These are phyloP conservation scores for Zootermopsis nevadensis DNA, from an alignment of 2,888 invertebrate species.

Conservation along the genomic window DNA sequence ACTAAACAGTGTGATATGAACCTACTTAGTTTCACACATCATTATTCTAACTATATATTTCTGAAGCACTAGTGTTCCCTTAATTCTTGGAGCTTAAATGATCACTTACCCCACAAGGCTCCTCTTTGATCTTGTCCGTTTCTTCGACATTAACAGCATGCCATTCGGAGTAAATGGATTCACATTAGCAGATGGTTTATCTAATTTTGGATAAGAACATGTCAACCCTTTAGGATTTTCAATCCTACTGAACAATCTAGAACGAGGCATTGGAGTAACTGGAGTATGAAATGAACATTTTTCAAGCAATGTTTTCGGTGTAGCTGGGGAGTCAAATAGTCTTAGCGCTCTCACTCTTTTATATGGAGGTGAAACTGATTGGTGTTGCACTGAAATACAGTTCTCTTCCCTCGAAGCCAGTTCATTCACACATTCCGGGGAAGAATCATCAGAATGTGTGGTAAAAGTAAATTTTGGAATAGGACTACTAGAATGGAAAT, in stretches of 20 bases:
- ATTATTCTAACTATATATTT: too few species aligned
- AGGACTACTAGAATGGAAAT: conserved; percentile 34
- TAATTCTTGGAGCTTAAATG: neutral
- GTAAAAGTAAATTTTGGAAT: conserved; percentile 43
- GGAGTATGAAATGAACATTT: conserved; percentile 65
- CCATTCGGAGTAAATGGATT: conserved; percentile 84
- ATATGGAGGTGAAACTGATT: conserved; percentile 66
- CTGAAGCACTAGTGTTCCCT: neutral
- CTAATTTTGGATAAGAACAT: conserved; percentile 55
- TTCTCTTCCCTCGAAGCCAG: neutral
- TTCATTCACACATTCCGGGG: conserved; percentile 5
- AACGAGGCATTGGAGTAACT: conserved; percentile 38
- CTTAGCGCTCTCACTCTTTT: conserved; percentile 71
- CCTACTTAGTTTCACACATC: too few species aligned
- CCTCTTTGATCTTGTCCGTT: conserved; percentile 71
- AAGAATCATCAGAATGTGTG: conserved; percentile 18
- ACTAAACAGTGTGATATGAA: too few species aligned
- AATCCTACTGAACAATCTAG: conserved; percentile 34
- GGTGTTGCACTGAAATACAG: neutral
- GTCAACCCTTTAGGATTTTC: conserved; percentile 64
- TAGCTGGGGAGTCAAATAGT: conserved; percentile 86
- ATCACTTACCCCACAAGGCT: conserved; percentile 54
- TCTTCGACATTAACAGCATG: conserved; percentile 71
- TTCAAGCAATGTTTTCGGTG: conserved; percentile 84
- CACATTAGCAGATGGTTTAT: conserved; percentile 77